Evolutionary conservation across 2,888 invertebrate genomes (phyloP).

Genomic region (Acanthoscelides obtectus): DNA sequence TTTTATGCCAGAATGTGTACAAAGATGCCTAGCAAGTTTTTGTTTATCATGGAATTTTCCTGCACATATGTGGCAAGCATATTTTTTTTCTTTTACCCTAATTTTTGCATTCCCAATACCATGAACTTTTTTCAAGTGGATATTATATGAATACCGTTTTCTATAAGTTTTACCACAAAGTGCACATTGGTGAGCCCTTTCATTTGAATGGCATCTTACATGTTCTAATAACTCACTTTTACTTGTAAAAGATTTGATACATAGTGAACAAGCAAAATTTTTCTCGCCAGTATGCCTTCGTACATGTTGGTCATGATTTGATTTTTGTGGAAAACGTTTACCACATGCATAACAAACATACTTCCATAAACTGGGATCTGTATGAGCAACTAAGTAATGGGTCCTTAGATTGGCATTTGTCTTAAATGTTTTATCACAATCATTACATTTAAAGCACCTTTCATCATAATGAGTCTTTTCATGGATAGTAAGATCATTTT

Average conservation of each 20-base stretch:
- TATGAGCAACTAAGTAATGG: constrained; percentile 36
- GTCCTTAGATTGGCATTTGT: constrained; percentile 34
- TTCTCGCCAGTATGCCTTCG: constrained; percentile 33
- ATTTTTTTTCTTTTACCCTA: constrained; percentile 39
- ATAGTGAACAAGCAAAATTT: constrained; percentile 30
- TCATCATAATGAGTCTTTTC: constrained; percentile 34
- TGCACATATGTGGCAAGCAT: constrained; percentile 34
- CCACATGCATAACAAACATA: constrained; percentile 30
- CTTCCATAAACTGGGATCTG: constrained; percentile 35
- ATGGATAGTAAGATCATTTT: constrained; percentile 34
- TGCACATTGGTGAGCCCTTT: constrained; percentile 40
- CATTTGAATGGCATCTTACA: constrained; percentile 30
- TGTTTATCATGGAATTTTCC: constrained; percentile 42
- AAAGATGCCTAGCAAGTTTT: constrained; percentile 34
- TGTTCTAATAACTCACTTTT: constrained; percentile 32
- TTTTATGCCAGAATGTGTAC: constrained; percentile 33
- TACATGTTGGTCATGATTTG: constrained; percentile 32
- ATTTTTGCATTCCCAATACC: constrained; percentile 41
- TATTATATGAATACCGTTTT: constrained; percentile 38
- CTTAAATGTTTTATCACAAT: constrained; percentile 36
- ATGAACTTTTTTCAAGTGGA: constrained; percentile 52
- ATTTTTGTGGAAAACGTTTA: constrained; percentile 35
- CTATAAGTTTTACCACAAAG: constrained; percentile 52
- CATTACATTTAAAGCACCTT: constrained; percentile 34
- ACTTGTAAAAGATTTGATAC: constrained; percentile 31